Base-by-base conservation (phyloP, 2,113 vertebrate genomes). In the Polyodon spathula region DNA sequence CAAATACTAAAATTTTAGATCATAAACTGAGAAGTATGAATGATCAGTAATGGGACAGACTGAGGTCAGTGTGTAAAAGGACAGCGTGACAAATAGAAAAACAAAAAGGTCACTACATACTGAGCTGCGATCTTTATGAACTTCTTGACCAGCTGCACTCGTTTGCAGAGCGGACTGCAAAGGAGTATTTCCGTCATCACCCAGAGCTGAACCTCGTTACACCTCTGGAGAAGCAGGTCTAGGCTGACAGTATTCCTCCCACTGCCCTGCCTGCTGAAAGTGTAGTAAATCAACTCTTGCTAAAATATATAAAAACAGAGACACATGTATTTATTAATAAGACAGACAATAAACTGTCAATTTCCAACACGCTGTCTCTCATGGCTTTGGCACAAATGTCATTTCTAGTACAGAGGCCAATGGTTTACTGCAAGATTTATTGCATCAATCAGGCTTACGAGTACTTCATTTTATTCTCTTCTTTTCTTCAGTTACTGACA, bases 41-140 rank as follows among this genome's bases (percentile, higher is more conserved):
- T 27, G 27, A 27, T 27, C 27, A 27, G 3, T 3, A 27, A 27
- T 27, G 27, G 27, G 27, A 27, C 3, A 3, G 27, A 27, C 3
- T 27, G 27, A 27, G 27, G 27, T 27, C 27, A 27, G 27, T 27
- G 27, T 27, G 27, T 27, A 27, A 1, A 27, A 1, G 27, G 27
- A 27, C 27, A 27, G 27, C 41, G 12, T 2, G 10, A 2, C 17
- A 14, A 56, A 9, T 9, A 6, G 46, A 16, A n/a, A 58, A 42
- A 4, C 8, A 61, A 60, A n/a, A 16, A 52, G 10, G 17, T 56
- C 1, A 58, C 62, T 63, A 91, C 94, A 92, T 72, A 98, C 96
- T 98, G 95, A n/a, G 94, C 87, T 6, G 93, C 93, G 9, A 95
- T 93, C 83, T 97, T 98, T 86, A 98, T 94, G 87, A 96, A 97